Evolutionary conservation across 2,888 invertebrate genomes (phyloP), one percentile per base, ranked within the genome.

Genomic region (Polietes domitor): DNA sequence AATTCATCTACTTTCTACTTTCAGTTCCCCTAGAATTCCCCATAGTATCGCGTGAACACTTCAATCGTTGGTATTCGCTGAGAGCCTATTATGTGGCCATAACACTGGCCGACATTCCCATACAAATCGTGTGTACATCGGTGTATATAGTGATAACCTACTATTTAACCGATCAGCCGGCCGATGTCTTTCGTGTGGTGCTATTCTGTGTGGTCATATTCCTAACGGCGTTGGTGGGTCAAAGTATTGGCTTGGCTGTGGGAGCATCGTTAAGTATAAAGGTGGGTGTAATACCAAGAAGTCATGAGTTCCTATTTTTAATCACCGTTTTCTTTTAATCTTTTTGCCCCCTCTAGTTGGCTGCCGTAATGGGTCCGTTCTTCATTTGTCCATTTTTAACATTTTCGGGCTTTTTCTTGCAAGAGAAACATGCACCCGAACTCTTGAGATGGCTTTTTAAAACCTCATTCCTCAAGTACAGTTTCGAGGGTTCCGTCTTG

Each of bases 341-440:
- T n/a, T n/a, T n/a, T n/a, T n/a, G n/a, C n/a, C n/a, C n/a, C 12
- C 85, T 94, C 81, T 93, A 98, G 97, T 95, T 96, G 89, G 98
- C 97, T 15, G 96, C 97, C 5, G 95, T 98, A 88, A 94, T 98
- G 90, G 98, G 98, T 5, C 97, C 98, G 9, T 95, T 98, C 86
- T 94, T 96, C 88, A 95, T 97, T 85, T 94, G 97, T 91, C 98
- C 98, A 0, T 97, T 98, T 90, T 94, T 97, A 26, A 94, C 97
- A 87, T 98, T 98, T 93, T 97, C 97, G 77, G 98, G 98, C 6
- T 98, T 98, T 93, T 98, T 98, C 91, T 95, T 98, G 0, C 96
- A 95, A 88, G 94, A 96, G 87, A 94, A 94, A 87, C 97, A 98
- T 88, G 96, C 97, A 1, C 97, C 97, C 9, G 92, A 92, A 0